Evolutionary conservation across 1,140 invertebrate genomes (phyloP), one percentile per base, ranked within the genome.

Genomic region (Rhyzopertha dominica): DNA sequence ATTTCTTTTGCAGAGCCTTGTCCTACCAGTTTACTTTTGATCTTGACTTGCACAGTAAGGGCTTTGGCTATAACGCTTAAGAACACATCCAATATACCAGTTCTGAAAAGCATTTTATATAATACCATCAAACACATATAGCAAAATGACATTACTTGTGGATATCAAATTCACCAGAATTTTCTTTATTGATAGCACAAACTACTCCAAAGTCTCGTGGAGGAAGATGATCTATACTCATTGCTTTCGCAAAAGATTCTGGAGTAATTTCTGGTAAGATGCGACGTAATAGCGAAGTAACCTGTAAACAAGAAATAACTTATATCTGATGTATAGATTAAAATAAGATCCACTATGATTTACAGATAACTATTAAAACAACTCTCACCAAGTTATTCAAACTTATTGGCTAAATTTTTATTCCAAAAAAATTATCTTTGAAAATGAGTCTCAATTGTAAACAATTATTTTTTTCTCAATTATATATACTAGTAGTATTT

Each of bases 51-150:
- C 4, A 95, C 78, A 20, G 84, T 85, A 20, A 95, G 64, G 1
- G 87, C 76, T 68, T 95, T 95, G 5, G 87, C 84, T 24, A 95
- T 89, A 41, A 89, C 85, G 36, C 86, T 82, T 19, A 94, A 65
- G 59, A 95, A 87, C 16, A 93, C 85, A 61, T 93, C 90, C 31
- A 95, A 68, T 48, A 93, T 76, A 5, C 80, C 81, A 13, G 79
- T 53, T 2, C 75, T 78, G 52, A 43, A 60, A 52, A 44, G 24
- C 31, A 42, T 52, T 25, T 14, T 35, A 44, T 42, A 41, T 48
- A 43, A 47, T 16, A 39, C 20, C 8, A 13, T 32, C 14, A 26
- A 5, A 26, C 16, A 25, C 18, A 45, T 35, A 25, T 31, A 18
- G 10, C 13, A 26, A 35, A 34, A 19, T 54, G 43, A 55, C 34